Conservation (phyloP, 2,113 vertebrate genomes). For the Benthochromis sp. region DNA sequence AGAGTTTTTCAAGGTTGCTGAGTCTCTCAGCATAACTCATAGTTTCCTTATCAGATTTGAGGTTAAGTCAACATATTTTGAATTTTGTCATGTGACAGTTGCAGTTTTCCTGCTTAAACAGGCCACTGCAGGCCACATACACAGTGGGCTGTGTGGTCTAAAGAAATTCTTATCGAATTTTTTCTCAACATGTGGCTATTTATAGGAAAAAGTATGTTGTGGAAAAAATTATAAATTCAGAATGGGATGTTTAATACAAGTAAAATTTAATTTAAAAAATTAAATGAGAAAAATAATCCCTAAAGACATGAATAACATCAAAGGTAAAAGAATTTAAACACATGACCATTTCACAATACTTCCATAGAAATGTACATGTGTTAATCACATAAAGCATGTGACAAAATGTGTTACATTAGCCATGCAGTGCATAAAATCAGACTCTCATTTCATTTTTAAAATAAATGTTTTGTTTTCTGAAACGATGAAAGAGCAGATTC, state of each 20-base stretch:
- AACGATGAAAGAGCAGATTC: neutral
- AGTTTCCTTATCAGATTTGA: neutral
- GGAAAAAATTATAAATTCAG: neutral
- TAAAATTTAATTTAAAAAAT: neutral
- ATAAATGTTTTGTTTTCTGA: neutral
- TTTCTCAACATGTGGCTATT: neutral
- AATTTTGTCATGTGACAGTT: neutral
- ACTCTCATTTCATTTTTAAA: neutral
- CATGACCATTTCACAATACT: neutral
- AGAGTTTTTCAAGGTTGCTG: neutral
- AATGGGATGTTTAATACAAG: neutral
- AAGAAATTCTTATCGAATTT: neutral
- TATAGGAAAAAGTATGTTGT: neutral
- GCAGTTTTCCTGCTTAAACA: neutral
- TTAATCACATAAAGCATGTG: neutral
- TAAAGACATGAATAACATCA: neutral
- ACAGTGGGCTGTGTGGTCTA: neutral
- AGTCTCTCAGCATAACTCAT: neutral
- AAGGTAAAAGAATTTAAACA: neutral
- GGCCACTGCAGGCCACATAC: neutral
- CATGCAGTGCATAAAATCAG: neutral
- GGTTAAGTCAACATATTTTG: neutral
- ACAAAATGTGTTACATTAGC: neutral
- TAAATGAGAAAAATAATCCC: neutral
- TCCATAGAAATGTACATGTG: neutral